phyloP scores from a whole-genome alignment of 1,140 invertebrate species.

The Microplitis demolitor region DNA sequence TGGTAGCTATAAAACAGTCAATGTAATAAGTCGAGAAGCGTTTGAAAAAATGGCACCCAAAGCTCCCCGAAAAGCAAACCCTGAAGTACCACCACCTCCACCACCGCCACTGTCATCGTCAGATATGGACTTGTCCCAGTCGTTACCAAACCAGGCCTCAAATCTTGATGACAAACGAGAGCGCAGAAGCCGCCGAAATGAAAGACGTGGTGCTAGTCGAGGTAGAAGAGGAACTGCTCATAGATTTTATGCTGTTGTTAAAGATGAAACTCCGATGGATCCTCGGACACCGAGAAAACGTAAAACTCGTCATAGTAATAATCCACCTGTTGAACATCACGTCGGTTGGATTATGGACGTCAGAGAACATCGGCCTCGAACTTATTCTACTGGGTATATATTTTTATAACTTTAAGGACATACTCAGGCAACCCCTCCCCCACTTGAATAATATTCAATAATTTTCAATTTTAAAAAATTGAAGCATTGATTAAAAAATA shows the following conservation, averaged over 20 bases:
- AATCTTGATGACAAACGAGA: constrained; percentile 47
- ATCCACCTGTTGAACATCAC: constrained; percentile 92
- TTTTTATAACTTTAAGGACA: background rate
- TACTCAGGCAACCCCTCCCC: no score
- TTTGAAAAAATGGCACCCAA: constrained; percentile 81
- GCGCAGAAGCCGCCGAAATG: constrained; percentile 38
- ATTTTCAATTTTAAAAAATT: no score
- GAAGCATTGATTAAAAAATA: no score
- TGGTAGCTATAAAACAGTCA: constrained; percentile 83
- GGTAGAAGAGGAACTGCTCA: constrained; percentile 56
- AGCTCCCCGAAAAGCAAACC: constrained; percentile 68
- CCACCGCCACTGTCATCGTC: constrained; percentile 68
- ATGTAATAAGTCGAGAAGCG: constrained; percentile 84
- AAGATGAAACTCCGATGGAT: constrained; percentile 72
- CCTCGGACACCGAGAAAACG: constrained; percentile 77
- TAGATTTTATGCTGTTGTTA: constrained; percentile 95
- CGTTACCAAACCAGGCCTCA: constrained; percentile 45
- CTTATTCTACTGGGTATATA: constrained; percentile 71
- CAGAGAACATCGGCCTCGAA: constrained; percentile 78
- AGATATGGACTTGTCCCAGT: constrained; percentile 47
- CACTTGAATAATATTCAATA: no score
- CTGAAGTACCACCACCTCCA: constrained; percentile 78
- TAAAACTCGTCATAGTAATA: constrained; percentile 89
- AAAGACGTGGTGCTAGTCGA: constrained; percentile 50
- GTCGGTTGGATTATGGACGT: constrained; percentile 97